Conservation (phyloP, 1,140 invertebrate species). For the Apis dorsata region DNA sequence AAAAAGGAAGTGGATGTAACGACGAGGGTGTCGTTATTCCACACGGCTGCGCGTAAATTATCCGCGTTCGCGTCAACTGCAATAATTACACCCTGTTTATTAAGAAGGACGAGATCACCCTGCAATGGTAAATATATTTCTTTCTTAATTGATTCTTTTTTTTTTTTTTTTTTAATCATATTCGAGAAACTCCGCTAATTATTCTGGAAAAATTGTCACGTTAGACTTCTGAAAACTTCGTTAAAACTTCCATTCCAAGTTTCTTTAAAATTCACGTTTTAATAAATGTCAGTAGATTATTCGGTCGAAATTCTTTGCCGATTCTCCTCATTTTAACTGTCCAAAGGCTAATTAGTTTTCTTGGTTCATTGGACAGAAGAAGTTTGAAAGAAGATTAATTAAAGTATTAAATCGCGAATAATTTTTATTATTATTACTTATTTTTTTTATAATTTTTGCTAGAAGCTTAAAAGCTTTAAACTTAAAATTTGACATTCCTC, state of each 20-base stretch:
- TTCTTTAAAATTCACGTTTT: background rate
- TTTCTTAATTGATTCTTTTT: background rate
- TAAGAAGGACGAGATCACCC: background rate
- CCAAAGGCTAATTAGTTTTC: slow-evolving; percentile 1
- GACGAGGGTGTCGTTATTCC: background rate
- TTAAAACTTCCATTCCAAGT: too few relatives aligned
- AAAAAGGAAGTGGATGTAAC: background rate
- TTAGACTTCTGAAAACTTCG: too few relatives aligned
- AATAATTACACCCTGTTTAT: slow-evolving; percentile 22
- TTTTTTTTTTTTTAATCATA: background rate
- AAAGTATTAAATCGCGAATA: background rate
- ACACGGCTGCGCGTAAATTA: background rate
- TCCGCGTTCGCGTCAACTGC: background rate
- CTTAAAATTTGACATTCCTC: too few relatives aligned
- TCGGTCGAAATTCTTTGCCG: background rate
- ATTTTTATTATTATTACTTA: background rate
- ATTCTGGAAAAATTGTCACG: background rate
- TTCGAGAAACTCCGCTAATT: background rate
- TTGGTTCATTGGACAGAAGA: too few relatives aligned
- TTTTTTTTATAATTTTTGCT: background rate
- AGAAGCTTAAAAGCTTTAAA: too few relatives aligned
- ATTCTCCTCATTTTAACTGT: background rate
- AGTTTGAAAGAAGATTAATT: background rate
- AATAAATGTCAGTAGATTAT: background rate
- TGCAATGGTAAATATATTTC: background rate